Evolutionary conservation across 2,888 invertebrate species (phyloP).

Genomic region (Prosopocoilus inquinatus): DNA sequence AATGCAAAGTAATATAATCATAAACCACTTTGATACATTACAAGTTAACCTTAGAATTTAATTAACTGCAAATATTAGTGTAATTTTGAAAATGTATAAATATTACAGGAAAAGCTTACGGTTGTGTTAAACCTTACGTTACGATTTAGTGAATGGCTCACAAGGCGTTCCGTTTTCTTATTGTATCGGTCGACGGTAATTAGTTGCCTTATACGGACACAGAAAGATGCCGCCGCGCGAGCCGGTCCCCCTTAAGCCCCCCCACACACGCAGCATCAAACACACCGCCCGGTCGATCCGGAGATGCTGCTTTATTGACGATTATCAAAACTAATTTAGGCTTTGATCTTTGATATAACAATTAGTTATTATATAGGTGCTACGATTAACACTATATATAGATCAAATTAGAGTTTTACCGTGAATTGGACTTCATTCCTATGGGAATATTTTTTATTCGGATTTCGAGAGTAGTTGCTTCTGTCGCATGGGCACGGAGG

Average conservation of each 20-base stretch:
- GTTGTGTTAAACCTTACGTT: background rate
- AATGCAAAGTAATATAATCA: too few species aligned
- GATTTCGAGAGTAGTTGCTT: background rate
- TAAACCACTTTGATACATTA: too few species aligned
- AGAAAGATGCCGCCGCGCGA: constrained; percentile 50
- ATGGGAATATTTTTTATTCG: constrained; percentile 10
- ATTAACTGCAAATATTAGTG: too few species aligned
- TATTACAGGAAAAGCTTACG: too few species aligned
- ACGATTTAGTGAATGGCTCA: constrained; percentile 35
- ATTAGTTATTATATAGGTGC: constrained; percentile 28
- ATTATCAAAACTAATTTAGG: constrained; percentile 45
- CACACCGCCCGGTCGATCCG: constrained; percentile 33
- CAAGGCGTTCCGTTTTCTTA: constrained; percentile 31
- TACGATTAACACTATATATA: constrained; percentile 15
- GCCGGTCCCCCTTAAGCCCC: constrained; percentile 35
- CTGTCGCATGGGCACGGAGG: background rate
- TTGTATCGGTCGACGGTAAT: constrained; percentile 43
- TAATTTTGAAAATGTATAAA: too few species aligned
- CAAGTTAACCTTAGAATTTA: too few species aligned
- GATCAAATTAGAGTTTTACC: constrained; percentile 18
- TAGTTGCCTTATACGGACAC: constrained; percentile 49
- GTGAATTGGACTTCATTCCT: constrained; percentile 21
- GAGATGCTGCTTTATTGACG: constrained; percentile 42
- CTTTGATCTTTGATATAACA: constrained; percentile 41
- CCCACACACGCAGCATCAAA: constrained; percentile 37